Base-by-base conservation (phyloP, 2,888 invertebrate genomes). In the Drosophila gaucha region DNA sequence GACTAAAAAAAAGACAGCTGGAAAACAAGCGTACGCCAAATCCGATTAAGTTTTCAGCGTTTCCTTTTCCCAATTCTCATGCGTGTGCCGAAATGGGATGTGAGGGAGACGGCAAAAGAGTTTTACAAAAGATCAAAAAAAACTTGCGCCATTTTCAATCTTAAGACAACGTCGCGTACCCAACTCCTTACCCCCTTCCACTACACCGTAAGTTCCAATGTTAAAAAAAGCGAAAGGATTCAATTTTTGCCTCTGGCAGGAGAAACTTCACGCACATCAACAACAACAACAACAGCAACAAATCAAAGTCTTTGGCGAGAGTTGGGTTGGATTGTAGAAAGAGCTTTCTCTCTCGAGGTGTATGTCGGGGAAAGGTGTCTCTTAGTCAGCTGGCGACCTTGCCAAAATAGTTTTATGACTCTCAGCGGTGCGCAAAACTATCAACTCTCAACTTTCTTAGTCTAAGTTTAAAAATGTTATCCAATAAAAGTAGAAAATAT, bases 31-130 rank as follows among this genome's bases (percentile, higher is more conserved):
- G 64, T 62, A 74, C 80, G 78, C 73, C 82, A 83, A 84, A 84
- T 84, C 87, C 87, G 84, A 84, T 84, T 88, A 88, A 88, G 80
- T 86, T 88, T 84, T 88, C 86, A 71, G 67, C 74, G 59, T 44
- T 44, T 66, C 41, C 8, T 65, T 68, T 30, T 6, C 24, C 16
- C 28, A 22, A 50, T 49, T 50, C 62, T 67, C 55, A 63, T 50
- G 38, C 49, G 58, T 41, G 58, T 41, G 28, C 24, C 33, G 30
- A 18, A 6, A 2, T 30, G 44, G 44, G 44, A 30, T n/a, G 28
- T 46, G 46, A 14, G 31, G 31, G 18, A n/a, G 9, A 16, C 26
- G 16, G 44, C 64, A 54, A 82, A 78, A 67, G 80, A 74, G 72
- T 86, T 84, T 84, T 74, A 33, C 62, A 69, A 80, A 64, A 59